Conservation (phyloP, 2,797 vertebrate genomes). For the Aulostomus chinensis region DNA sequence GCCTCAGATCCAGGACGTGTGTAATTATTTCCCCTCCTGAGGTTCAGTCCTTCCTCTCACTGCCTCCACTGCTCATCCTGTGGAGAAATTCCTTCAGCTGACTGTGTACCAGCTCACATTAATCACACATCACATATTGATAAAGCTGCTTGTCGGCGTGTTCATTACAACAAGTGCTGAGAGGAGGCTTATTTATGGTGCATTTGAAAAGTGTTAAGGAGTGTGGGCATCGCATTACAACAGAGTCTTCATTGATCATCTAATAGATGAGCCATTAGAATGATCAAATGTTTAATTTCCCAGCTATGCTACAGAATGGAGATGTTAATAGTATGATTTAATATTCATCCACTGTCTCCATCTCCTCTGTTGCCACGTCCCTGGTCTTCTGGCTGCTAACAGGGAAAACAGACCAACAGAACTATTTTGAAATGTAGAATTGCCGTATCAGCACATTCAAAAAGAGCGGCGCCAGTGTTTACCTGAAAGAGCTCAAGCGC, state of each 20-base stretch:
- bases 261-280: conserved; percentile 17
- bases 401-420: too few species aligned
- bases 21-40: conserved; percentile 58
- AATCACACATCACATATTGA: conserved; percentile 46
- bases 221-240: conserved; percentile 11
- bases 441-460: too few species aligned
- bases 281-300: conserved; percentile 10
- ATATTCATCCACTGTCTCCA: conserved; percentile 38
- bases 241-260: conserved; percentile 18
- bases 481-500: too few species aligned
- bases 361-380: conserved; percentile 12
- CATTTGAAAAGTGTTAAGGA: conserved; percentile 29
- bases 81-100: conserved; percentile 34
- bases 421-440: too few species aligned
- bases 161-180: conserved; percentile 40
- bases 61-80: conserved; percentile 35
- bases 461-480: too few species aligned
- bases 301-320: neutral
- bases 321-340: conserved; percentile 23
- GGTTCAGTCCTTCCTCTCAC: conserved; percentile 50
- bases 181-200: conserved; percentile 19
- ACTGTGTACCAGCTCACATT: conserved; percentile 29
- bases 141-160: conserved; percentile 36
- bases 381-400: conserved; percentile 6
- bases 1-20: conserved; percentile 31